phyloP scores from a whole-genome alignment of 2,797 vertebrate species.

The Sebastolobus alascanus region DNA sequence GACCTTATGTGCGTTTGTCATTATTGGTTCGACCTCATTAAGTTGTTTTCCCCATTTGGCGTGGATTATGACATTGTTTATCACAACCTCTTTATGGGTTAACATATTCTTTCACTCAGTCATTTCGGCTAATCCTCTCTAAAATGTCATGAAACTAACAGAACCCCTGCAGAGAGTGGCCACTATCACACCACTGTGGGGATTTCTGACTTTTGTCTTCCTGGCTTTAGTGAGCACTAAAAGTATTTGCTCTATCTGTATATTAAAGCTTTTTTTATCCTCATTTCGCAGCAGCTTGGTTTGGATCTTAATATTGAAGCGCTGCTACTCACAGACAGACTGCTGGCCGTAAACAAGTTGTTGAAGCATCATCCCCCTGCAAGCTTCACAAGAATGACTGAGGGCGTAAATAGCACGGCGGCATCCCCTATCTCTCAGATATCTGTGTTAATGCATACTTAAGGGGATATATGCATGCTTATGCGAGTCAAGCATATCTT shows the following conservation, averaged over 20 bases:
- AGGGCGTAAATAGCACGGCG: constrained; percentile 33
- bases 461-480: constrained; percentile 62
- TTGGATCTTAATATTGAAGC: constrained; percentile 52
- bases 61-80: constrained; percentile 72
- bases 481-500: constrained; percentile 62
- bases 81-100: constrained; percentile 50
- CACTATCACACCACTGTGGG: constrained; percentile 43
- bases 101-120: constrained; percentile 63
- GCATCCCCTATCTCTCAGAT: constrained; percentile 49
- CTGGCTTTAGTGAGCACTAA: constrained; percentile 33
- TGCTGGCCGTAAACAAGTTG: constrained; percentile 48
- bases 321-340: constrained; percentile 29
- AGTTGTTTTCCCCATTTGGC: constrained; percentile 57
- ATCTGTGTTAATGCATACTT: constrained; percentile 80
- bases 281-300: constrained; percentile 35
- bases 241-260: constrained; percentile 56
- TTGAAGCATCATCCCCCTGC: constrained; percentile 26
- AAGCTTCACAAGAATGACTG: constrained; percentile 48
- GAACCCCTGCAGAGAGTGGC: constrained; percentile 48
- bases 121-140: constrained; percentile 66
- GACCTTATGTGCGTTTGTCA: constrained; percentile 29
- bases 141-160: constrained; percentile 65
- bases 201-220: constrained; percentile 56
- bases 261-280: constrained; percentile 56
- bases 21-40: constrained; percentile 70